Conservation (phyloP, 2,888 invertebrate species). For the Ormyrus pomaceus region DNA sequence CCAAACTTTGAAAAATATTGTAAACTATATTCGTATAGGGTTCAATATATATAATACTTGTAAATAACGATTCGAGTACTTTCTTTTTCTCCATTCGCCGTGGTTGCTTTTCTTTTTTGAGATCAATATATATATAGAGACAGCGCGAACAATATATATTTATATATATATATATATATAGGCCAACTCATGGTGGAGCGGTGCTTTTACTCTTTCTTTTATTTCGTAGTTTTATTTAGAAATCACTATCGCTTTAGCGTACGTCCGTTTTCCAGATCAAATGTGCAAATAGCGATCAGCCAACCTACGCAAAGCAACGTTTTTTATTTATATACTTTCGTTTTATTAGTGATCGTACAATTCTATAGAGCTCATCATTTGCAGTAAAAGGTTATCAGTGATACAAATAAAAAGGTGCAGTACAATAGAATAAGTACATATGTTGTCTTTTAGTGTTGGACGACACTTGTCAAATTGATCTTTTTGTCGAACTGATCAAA, state of each 20-base stretch:
- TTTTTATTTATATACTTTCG: conserved; percentile 12
- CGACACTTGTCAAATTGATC: no score
- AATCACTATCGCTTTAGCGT: conserved; percentile 21
- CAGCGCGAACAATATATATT: conserved; percentile 17
- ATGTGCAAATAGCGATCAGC: conserved; percentile 24
- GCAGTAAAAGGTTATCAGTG: conserved; percentile 8
- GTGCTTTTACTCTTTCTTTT: neutral
- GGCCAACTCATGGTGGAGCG: conserved; percentile 2
- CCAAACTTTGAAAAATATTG: conserved; percentile 46
- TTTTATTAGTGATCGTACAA: neutral
- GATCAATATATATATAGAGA: conserved; percentile 18
- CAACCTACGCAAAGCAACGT: conserved; percentile 22
- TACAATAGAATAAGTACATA: no score
- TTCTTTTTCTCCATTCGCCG: neutral
- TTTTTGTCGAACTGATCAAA: no score
- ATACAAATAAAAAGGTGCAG: no score
- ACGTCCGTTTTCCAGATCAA: conserved; percentile 31
- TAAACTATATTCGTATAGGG: conserved; percentile 31
- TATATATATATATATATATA: neutral
- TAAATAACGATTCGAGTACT: conserved; percentile 2
- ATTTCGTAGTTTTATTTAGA: neutral
- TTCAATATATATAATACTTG: conserved; percentile 3
- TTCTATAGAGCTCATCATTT: neutral
- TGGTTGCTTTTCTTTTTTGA: conserved; percentile 4
- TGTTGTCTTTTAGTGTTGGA: no score